phyloP scores from a whole-genome alignment of 2,113 vertebrate genomes.

The Phyllostomus hastatus region DNA sequence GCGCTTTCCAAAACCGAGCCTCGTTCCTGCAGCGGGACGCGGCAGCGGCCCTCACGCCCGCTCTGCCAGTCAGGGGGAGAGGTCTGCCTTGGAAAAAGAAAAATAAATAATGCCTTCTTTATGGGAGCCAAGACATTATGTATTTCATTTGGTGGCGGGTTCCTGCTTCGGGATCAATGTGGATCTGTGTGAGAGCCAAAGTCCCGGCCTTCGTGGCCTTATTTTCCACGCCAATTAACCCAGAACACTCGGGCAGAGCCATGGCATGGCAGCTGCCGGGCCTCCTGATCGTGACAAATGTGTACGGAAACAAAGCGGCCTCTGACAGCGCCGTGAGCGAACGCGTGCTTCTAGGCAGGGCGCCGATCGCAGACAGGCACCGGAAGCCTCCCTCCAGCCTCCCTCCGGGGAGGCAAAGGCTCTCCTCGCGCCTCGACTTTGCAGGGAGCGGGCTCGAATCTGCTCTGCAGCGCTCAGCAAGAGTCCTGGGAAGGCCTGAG shows the following conservation, averaged over 20 bases:
- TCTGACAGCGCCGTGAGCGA: not conserved
- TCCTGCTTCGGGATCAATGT: not conserved
- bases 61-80: not conserved
- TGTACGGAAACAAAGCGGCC: not conserved
- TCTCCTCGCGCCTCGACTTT: not conserved
- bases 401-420: not conserved
- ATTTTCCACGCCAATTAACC: not conserved
- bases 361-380: not conserved
- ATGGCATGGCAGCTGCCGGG: not conserved
- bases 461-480: accelerated
- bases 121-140: not conserved
- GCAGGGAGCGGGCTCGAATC: not conserved
- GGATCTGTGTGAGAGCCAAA: not conserved
- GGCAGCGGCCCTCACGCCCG: not conserved
- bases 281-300: not conserved
- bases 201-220: not conserved
- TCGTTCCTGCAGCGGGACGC: not conserved
- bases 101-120: not conserved
- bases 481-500: not conserved
- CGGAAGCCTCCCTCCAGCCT: not conserved
- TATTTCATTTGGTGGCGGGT: not conserved
- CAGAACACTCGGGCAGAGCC: not conserved
- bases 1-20: not conserved
- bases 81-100: not conserved
- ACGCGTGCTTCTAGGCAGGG: not conserved